Conservation (phyloP, 2,888 invertebrate genomes). For the Nephrocerus scutellatus region DNA sequence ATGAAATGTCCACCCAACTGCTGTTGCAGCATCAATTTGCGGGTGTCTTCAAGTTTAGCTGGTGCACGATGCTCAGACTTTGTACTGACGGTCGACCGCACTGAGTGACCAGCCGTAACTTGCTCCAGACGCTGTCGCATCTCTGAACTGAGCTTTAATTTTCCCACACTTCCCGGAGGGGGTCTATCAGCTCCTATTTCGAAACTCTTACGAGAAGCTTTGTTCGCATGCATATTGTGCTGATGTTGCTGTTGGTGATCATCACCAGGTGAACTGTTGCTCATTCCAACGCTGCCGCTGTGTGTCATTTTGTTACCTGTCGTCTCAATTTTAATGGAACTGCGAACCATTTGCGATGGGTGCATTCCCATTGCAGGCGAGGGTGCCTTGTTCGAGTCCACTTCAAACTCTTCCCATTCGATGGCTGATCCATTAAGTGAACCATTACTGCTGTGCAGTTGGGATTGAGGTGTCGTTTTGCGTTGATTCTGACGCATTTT, state of each 20-base stretch:
- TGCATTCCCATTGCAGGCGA: constrained; percentile 29
- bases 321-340: constrained; percentile 37
- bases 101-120: constrained; percentile 82
- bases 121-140: constrained; percentile 84
- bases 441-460: constrained; percentile 40
- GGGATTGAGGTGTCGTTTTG: constrained; percentile 68
- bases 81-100: constrained; percentile 68
- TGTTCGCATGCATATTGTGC: constrained; percentile 25
- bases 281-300: no score
- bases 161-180: constrained; percentile 82
- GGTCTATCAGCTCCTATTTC: constrained; percentile 77
- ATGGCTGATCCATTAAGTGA: constrained; percentile 51
- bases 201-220: constrained; percentile 54
- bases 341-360: constrained; percentile 30
- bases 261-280: neutral
- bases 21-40: constrained; percentile 77
- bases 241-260: constrained; percentile 18
- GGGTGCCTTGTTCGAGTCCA: constrained; percentile 50
- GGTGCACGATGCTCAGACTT: constrained; percentile 63
- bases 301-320: constrained; percentile 23
- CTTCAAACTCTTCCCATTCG: constrained; percentile 83
- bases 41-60: constrained; percentile 78
- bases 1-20: constrained; percentile 60
- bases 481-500: constrained; percentile 77
- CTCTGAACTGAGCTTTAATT: constrained; percentile 81